Evolutionary conservation across 2,797 vertebrate species (phyloP).

Genomic region (Ctenochaetus hawaiiensis): DNA sequence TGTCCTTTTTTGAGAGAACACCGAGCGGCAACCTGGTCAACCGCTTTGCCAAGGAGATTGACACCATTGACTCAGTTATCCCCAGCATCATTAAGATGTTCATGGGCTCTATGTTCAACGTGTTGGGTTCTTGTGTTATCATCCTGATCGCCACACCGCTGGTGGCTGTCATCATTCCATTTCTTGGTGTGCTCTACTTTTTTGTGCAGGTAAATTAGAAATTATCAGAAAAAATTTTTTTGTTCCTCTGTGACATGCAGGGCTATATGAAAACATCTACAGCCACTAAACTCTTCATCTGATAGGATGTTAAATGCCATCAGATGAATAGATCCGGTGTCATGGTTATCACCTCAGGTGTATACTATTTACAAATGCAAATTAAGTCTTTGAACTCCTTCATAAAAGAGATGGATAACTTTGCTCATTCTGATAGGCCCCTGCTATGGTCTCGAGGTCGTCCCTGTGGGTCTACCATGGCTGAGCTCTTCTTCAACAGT

Average conservation of each 20-base stretch:
- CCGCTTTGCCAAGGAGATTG: conserved; percentile 95
- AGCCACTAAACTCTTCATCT: background rate
- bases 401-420: too few relatives aligned
- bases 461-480: too few relatives aligned
- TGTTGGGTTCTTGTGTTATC: conserved; percentile 89
- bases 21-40: conserved; percentile 97
- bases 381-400: too few relatives aligned
- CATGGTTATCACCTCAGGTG: too few relatives aligned
- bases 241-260: background rate
- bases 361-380: too few relatives aligned
- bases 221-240: background rate
- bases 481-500: too few relatives aligned
- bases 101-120: conserved; percentile 93
- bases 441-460: too few relatives aligned
- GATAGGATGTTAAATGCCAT: too few relatives aligned
- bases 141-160: conserved; percentile 93
- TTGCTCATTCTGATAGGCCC: too few relatives aligned
- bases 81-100: conserved; percentile 97
- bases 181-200: conserved; percentile 92
- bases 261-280: background rate
- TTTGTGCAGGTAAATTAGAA: conserved; percentile 91
- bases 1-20: conserved; percentile 95
- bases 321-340: too few relatives aligned
- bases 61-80: conserved; percentile 94
- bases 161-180: conserved; percentile 89